Evolutionary conservation across 2,888 invertebrate species (phyloP), one percentile per base, ranked within the genome.

Genomic region (Cylloceria caligata): DNA sequence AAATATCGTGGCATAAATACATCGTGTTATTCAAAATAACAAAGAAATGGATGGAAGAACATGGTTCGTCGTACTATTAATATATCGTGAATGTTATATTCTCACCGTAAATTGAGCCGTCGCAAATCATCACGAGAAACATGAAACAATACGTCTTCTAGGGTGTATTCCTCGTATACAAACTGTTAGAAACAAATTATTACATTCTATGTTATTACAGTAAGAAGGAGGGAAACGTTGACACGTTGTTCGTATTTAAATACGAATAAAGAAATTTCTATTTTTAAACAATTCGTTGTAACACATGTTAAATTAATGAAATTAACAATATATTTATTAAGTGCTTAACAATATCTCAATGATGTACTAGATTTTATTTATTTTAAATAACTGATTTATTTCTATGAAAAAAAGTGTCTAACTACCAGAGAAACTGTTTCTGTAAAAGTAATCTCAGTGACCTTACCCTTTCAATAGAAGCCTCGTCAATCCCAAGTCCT

Each of bases 41-140:
- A 55, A 55, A 55, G 4, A 27, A 55, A 55, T 27, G 13, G 0
- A 1, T 24, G 24, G 30, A 30, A 30, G 30, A 30, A 4, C n/a
- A n/a, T n/a, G n/a, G n/a, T n/a, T n/a, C n/a, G n/a, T n/a, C n/a
- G n/a, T n/a, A n/a, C n/a, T n/a, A 19, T 64, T 11, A 16, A 27
- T 30, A 27, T 52, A 42, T 69, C 30, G 52, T 52, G 42, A 60
- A 27, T 68, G 73, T 77, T 52, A n/a, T n/a, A 34, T 27, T 89
- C 94, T 91, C 92, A 97, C 97, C 95, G 96, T 78, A 99, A 94
- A 69, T 96, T 95, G 76, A 98, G 93, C 88, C 95, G 95, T 73
- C 96, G 94, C 72, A 99, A 93, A 93, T 99, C 99, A 69, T 97
- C 96, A 86, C 97, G 94, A 19, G 96, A 96, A 87, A 97, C 95